Percentiles rank a stretch among this genome's conserved stretches.
phyloP scores from a whole-genome alignment of 1,140 invertebrate species.

The Dolichoris vasculosae region DNA sequence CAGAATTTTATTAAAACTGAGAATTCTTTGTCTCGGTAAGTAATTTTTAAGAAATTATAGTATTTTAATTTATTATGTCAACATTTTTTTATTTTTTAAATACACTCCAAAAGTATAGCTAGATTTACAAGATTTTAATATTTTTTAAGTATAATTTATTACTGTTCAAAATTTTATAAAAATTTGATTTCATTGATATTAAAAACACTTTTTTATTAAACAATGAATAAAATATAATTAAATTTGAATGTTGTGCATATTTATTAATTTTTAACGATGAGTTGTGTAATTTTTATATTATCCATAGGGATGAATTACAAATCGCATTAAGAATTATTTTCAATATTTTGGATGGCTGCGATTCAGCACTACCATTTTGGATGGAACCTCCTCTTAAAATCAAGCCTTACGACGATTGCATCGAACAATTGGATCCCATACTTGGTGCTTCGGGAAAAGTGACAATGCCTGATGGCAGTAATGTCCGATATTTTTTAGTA shows the following conservation, averaged over 20 bases:
- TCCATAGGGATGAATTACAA: constrained; percentile 73
- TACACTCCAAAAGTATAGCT: no score
- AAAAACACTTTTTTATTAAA: no score
- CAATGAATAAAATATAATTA: no score
- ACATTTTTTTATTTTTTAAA: not conserved
- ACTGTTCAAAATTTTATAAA: not conserved
- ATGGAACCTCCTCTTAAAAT: constrained; percentile 75
- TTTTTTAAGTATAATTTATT: no score
- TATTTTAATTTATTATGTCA: not conserved
- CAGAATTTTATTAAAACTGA: constrained; percentile 71
- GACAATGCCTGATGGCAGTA: constrained; percentile 79
- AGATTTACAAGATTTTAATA: no score
- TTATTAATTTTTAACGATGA: not conserved
- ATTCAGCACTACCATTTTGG: constrained; percentile 78
- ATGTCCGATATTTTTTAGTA: constrained; percentile 77
- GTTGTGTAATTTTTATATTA: not conserved
- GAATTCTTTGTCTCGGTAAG: constrained; percentile 63
- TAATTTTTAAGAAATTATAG: not conserved
- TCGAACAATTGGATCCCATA: constrained; percentile 68
- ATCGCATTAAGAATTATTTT: constrained; percentile 70
- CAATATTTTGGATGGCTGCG: constrained; percentile 73
- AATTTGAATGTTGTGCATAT: not conserved
- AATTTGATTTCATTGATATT: no score
- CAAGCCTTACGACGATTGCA: constrained; percentile 66
- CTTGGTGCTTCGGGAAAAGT: constrained; percentile 70